These are phyloP conservation scores for Pyrocephalus nanus DNA, from an alignment of 2,797 vertebrate genomes.

Conservation along the genomic window DNA sequence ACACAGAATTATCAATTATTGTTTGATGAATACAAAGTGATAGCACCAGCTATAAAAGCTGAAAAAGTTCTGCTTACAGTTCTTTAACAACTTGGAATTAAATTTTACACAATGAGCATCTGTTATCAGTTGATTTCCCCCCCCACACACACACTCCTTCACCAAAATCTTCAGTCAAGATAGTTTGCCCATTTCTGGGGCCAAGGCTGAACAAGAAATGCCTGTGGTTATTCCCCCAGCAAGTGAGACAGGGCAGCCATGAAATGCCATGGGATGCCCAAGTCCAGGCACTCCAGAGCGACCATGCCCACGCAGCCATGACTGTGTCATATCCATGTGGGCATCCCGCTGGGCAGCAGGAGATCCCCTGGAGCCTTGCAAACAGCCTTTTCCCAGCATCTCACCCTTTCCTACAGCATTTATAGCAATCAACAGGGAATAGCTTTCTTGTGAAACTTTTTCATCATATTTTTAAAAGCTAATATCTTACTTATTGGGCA, in stretches of 20 bases:
- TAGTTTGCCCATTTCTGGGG: not conserved
- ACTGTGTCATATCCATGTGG: not conserved
- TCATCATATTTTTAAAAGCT: not conserved
- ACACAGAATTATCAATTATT: constrained; percentile 20
- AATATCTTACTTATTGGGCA: not conserved
- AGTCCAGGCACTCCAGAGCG: not conserved
- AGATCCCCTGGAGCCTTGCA: not conserved
- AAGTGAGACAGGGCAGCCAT: accelerated
- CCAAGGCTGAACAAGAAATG: not conserved
- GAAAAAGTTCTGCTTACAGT: constrained; percentile 18
- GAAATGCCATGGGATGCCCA: accelerated
- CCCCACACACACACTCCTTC: not conserved
- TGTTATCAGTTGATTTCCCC: not conserved
- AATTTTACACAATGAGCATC: constrained; percentile 17
- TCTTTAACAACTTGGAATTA: constrained; percentile 37
- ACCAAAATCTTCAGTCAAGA: not conserved
- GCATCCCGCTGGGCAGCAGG: not conserved
- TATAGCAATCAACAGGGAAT: not conserved
- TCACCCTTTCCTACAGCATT: not conserved
- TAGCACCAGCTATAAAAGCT: not conserved
- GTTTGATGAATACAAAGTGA: constrained; percentile 34
- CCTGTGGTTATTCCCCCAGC: not conserved
- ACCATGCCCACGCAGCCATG: not conserved
- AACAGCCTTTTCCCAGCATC: not conserved
- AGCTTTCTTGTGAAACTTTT: not conserved